phyloP scores from a whole-genome alignment of 37 sponge, comb jelly and placozoan species.

The Chondrilla cf. caribensis region DNA sequence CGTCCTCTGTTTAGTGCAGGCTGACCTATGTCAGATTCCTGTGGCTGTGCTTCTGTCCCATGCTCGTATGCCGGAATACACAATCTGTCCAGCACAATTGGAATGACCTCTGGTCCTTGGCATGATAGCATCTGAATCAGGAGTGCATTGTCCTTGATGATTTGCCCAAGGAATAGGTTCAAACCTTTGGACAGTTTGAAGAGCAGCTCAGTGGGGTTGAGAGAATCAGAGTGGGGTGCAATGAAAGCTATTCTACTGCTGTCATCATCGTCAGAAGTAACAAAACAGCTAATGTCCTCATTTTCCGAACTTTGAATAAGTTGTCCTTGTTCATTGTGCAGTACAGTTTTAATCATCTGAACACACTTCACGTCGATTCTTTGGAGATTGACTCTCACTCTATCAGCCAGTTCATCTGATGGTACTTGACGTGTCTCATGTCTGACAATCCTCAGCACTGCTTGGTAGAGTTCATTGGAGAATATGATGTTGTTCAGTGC shows the following conservation, averaged over 20 bases:
- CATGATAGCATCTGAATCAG: neutral
- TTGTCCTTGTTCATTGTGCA: neutral
- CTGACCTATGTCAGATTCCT: neutral
- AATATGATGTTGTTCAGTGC: neutral
- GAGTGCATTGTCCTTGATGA: neutral
- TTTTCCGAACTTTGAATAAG: neutral
- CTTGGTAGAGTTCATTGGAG: neutral
- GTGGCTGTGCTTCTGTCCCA: neutral
- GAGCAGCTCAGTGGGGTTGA: neutral
- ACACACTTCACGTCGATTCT: conserved; percentile 1
- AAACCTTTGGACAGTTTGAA: neutral
- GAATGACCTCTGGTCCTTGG: neutral
- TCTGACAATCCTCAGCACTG: neutral
- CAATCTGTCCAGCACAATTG: neutral
- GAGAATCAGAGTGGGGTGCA: neutral
- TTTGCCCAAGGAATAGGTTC: neutral
- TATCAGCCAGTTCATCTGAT: conserved; percentile 6
- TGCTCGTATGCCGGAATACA: neutral
- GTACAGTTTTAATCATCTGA: conserved; percentile 11
- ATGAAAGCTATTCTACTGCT: neutral
- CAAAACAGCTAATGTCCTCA: neutral
- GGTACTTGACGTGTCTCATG: neutral
- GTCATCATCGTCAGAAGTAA: neutral
- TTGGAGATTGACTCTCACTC: neutral
- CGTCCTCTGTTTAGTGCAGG: neutral